A percentile compares a stretch with the other conserved stretches of the same genome.
These are phyloP conservation scores for Kryphioiulus occultus DNA, from an alignment of 2,888 invertebrate genomes.

Conservation along the genomic window DNA sequence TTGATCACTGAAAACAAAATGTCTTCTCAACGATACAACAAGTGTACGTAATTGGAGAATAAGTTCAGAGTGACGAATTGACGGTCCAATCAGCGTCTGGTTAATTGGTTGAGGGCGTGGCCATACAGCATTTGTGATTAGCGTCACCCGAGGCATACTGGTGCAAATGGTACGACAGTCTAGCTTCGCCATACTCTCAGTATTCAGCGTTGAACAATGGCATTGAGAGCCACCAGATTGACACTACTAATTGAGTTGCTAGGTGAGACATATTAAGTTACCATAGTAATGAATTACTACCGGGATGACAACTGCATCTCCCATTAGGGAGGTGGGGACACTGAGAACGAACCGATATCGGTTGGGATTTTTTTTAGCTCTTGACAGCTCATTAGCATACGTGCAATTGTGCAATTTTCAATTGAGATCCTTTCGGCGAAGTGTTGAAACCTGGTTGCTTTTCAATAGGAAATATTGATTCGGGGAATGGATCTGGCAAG, in stretches of 20 bases:
- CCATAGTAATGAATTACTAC: conserved; percentile 30
- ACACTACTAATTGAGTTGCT: conserved; percentile 35
- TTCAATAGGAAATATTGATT: conserved; percentile 33
- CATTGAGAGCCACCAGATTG: conserved; percentile 11
- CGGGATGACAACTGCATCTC: conserved; percentile 35
- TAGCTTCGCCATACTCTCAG: neutral
- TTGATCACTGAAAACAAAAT: neutral
- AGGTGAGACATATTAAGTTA: conserved; percentile 35
- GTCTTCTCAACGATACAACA: neutral
- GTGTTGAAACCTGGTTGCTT: conserved; percentile 29
- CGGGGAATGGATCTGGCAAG: neutral
- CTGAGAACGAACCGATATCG: conserved; percentile 11
- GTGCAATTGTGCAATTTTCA: conserved; percentile 35
- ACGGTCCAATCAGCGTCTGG: neutral
- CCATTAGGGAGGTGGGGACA: conserved; percentile 18
- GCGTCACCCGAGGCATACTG: neutral
- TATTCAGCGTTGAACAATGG: neutral
- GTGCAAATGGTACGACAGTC: neutral
- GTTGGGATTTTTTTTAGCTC: neutral
- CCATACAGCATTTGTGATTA: neutral
- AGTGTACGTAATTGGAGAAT: neutral
- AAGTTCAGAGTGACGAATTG: neutral
- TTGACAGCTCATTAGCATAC: conserved; percentile 35
- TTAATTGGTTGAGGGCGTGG: neutral
- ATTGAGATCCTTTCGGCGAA: neutral